phyloP scores from a whole-genome alignment of 2,797 vertebrate species.

The Pantherophis vulpinus region DNA sequence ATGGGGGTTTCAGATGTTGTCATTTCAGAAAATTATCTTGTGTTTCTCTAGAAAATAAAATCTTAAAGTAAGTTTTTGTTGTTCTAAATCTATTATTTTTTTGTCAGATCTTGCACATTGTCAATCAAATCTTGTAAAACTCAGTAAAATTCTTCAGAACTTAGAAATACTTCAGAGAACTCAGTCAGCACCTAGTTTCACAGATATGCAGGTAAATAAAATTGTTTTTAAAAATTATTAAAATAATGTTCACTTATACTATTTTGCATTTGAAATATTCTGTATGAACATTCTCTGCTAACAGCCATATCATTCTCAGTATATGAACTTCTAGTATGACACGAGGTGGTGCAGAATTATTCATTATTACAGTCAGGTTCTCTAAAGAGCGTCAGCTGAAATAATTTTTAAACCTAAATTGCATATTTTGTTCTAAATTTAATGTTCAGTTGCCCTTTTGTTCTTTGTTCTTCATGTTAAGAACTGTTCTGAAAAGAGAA shows the following conservation, averaged over 20 bases:
- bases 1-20: background rate
- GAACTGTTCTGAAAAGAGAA: background rate
- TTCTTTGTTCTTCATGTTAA: background rate
- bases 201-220: constrained; percentile 93
- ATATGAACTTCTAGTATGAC: background rate
- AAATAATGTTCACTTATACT: background rate
- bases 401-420: background rate
- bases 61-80: background rate
- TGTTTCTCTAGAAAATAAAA: background rate
- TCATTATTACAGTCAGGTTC: background rate
- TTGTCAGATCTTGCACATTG: constrained; percentile 91
- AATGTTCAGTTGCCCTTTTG: background rate
- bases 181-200: constrained; percentile 96
- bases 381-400: background rate
- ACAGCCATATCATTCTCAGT: constrained; percentile 26
- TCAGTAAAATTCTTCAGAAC: constrained; percentile 94
- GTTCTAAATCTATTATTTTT: constrained; percentile 43
- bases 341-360: background rate
- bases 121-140: constrained; percentile 93
- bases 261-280: constrained; percentile 12
- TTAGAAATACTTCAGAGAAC: constrained; percentile 98
- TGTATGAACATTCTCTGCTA: constrained; percentile 8
- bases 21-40: background rate
- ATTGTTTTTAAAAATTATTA: background rate
- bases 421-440: background rate